Base-by-base conservation (phyloP, 2,113 vertebrate species). In the Zingel zingel region DNA sequence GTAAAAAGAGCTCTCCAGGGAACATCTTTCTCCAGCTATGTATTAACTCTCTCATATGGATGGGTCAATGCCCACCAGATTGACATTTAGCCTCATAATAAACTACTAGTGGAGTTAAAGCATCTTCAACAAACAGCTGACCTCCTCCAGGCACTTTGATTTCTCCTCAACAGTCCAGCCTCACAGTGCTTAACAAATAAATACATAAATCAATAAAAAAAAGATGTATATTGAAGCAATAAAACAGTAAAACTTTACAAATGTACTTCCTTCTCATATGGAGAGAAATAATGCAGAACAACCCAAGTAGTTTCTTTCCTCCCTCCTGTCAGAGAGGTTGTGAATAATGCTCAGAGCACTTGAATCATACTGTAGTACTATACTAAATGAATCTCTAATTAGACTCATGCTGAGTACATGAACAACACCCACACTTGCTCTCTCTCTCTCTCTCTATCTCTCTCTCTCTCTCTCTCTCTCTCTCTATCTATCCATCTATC, bases 331-430 rank as follows among this genome's bases (percentile, higher is more conserved):
- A 62, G 73, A 69, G 62, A 74, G 48, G 6, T 56, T 77, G 68
- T 76, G 72, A 66, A 58, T 84, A 66, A 75, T 50, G n/a, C 18
- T 66, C 53, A 58, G 58, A 45, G 23, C 30, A 10, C 72, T 48
- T 59, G 36, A 77, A 58, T 67, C 62, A 61, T 10, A 12, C 76
- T 45, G 56, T 58, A 57, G 62, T 47, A 15, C 53, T 63, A 27
- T 51, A 47, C 56, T 62, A 33, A 85, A 72, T 73, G 48, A 19
- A 64, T 50, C 27, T 84, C 72, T 48, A 78, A 86, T 82, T 67
- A 69, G 71, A 67, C 74, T 82, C 74, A 58, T 27, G 25, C 76
- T 68, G 72, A 51, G 61, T 71, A 59, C 57, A 77, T 13, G 23
- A 86, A 83, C 75, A 61, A 68, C 33, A 56, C 50, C 8, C 72